phyloP scores from a whole-genome alignment of 2,113 vertebrate species.

The Calyptomena viridis region DNA sequence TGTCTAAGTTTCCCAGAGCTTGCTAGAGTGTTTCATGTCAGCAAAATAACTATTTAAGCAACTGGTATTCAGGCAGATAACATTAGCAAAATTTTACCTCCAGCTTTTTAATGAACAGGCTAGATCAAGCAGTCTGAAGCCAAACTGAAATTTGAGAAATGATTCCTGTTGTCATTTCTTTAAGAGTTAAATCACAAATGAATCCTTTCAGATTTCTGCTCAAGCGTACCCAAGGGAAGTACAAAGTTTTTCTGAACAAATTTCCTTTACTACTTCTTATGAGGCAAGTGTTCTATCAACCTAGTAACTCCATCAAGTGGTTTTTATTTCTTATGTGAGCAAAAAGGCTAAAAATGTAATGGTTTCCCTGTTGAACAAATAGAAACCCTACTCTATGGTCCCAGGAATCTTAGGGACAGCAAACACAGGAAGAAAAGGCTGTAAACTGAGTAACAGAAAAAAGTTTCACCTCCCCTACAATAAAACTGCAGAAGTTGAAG shows the following conservation, averaged over 20 bases:
- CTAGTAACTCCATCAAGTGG: neutral
- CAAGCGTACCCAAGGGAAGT: neutral
- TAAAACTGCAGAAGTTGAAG: neutral
- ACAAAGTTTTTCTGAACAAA: neutral
- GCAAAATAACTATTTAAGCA: neutral
- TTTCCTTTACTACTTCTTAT: neutral
- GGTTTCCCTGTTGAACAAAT: neutral
- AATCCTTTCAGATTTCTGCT: neutral
- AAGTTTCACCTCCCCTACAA: neutral
- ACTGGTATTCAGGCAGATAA: neutral
- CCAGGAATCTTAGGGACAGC: neutral
- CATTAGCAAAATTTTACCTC: neutral
- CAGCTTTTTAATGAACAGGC: neutral
- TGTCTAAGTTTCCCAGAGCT: neutral
- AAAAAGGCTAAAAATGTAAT: neutral
- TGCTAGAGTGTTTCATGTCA: rapidly evolving
- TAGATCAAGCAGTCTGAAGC: neutral
- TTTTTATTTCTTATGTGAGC: neutral
- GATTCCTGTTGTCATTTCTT: neutral
- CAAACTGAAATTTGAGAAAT: neutral
- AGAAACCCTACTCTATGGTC: neutral
- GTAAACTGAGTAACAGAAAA: neutral
- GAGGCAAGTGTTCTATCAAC: neutral
- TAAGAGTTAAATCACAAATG: neutral
- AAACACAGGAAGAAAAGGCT: neutral